Base-by-base conservation (phyloP, 2,797 vertebrate species). In the Sebastes kiyomatsui region DNA sequence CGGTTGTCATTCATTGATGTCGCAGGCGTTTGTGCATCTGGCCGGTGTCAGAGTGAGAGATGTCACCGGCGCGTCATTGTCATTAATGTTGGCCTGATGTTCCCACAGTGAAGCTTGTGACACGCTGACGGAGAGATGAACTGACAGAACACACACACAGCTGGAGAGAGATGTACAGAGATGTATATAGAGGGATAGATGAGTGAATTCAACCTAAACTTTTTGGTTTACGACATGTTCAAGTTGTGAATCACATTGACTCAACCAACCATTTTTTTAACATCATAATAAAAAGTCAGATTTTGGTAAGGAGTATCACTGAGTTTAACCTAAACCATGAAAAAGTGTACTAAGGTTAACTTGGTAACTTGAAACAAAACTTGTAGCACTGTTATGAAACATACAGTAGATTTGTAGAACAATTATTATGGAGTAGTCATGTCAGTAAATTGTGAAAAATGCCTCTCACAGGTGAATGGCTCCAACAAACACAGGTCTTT, bases 21-120 rank as follows among this genome's bases (percentile, higher is more conserved):
- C 68, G 75, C 79, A 74, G 86, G 80, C 72, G 16, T 82, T 67
- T 46, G 80, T 92, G 82, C 90, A 89, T 93, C 91, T 92, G 90
- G 81, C 78, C 79, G 46, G 76, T 89, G 92, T 90, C 91, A 87
- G 80, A 67, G 56, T 88, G 80, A 87, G 73, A 87, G 73, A 82
- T 90, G 90, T 91, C 91, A 87, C 78, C 70, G 62, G 52, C 30
- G 14, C 65, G 59, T 86, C 84, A 80, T 87, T 83, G 92, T 92
- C 90, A 82, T 90, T 87, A 87, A 88, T 88, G 86, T 83, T 54
- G 62, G 18, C 22, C 61, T 86, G 76, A 81, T 85, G 88, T 75
- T 79, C 72, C 80, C 72, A 80, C 60, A 54, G 54, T 66, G 84
- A 85, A 71, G 30, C 54, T 60, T 46, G 77, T 68, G 69, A 77